Evolutionary conservation across 1,140 invertebrate genomes (phyloP).

Genomic region (Ruditapes philippinarum): DNA sequence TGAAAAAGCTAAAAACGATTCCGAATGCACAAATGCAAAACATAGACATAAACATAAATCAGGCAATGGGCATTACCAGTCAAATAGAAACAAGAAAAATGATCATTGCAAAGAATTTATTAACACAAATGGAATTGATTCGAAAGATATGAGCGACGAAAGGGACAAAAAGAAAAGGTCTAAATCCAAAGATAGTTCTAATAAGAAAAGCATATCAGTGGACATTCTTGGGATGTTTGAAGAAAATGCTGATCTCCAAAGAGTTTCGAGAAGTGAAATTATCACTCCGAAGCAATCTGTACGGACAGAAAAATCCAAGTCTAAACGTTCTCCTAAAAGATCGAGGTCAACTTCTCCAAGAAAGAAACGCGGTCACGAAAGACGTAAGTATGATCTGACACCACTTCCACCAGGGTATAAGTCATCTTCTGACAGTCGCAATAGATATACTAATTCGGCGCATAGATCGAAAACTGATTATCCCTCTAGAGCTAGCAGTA

Average conservation of each 20-base stretch:
- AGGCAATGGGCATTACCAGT: not conserved
- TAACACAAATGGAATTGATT: not conserved
- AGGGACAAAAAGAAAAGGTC: not conserved
- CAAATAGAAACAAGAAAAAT: not conserved
- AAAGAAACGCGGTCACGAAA: not conserved
- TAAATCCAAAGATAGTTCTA: not conserved
- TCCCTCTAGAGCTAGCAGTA: not conserved
- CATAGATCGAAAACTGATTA: not conserved
- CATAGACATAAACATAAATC: not conserved
- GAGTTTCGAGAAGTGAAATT: not conserved
- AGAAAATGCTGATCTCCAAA: slow-evolving; percentile 9
- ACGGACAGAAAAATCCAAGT: not conserved
- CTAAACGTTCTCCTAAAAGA: not conserved
- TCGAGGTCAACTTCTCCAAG: not conserved
- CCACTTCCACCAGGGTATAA: not conserved
- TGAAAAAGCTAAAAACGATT: too few relatives aligned
- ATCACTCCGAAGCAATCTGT: not conserved
- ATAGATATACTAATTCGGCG: too few relatives aligned
- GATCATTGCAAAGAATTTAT: not conserved
- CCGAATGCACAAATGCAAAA: too few relatives aligned
- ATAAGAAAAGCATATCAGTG: not conserved
- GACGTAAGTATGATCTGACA: not conserved
- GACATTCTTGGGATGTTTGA: not conserved
- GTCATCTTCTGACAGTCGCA: not conserved
- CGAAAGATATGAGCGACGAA: not conserved